These are phyloP conservation scores for Muscicapa striata DNA, from an alignment of 2,797 vertebrate species.

Conservation along the genomic window DNA sequence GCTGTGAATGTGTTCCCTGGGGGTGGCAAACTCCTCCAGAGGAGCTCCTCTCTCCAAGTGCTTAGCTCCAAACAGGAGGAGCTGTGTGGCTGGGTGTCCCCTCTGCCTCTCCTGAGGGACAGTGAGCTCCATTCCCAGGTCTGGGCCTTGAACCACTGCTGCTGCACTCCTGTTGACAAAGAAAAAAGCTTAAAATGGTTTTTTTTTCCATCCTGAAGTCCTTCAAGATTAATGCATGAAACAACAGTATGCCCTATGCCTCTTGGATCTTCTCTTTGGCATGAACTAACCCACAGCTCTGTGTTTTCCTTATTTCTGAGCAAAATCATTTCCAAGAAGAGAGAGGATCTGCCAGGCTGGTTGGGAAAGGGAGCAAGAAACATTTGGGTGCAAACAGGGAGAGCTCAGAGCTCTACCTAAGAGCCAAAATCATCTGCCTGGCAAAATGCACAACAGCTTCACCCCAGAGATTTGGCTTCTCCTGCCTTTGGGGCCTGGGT, in stretches of 20 bases:
- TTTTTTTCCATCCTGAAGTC: not conserved
- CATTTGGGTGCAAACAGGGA: not conserved
- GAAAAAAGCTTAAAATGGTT: not conserved
- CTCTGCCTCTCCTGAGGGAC: not conserved
- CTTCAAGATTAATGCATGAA: not conserved
- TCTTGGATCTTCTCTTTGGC: not conserved
- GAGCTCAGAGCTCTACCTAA: not conserved
- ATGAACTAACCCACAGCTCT: not conserved
- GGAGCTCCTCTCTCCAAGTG: not conserved
- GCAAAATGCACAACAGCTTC: not conserved
- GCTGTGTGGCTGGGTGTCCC: no score
- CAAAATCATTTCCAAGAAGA: not conserved
- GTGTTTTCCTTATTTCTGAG: not conserved
- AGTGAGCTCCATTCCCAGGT: not conserved
- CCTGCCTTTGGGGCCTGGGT: not conserved
- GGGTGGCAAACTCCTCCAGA: not conserved
- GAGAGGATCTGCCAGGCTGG: not conserved
- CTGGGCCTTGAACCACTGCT: not conserved
- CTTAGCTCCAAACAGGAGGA: not conserved
- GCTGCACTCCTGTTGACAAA: not conserved
- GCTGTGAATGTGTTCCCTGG: not conserved
- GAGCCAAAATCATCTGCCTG: not conserved
- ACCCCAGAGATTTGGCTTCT: not conserved
- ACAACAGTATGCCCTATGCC: not conserved
- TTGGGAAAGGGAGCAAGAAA: not conserved